Base-by-base conservation (phyloP, 2,888 invertebrate species). In the Platycnemis pennipes region DNA sequence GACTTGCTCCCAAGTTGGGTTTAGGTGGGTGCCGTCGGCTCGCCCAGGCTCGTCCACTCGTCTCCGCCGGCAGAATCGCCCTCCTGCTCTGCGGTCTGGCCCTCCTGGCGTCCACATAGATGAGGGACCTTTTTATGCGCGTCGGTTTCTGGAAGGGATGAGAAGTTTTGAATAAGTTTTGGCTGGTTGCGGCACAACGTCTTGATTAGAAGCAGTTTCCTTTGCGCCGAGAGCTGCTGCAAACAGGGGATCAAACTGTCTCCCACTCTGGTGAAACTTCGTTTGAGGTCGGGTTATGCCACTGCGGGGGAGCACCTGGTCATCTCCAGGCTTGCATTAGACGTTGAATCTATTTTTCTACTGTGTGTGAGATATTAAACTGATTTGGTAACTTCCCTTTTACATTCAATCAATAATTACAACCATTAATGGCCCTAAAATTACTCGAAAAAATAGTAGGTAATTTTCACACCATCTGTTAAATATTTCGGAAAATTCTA, bases 81-180 rank as follows among this genome's bases (percentile, higher is more conserved):
- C n/a, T n/a, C 37, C 77, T 77, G 37, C 37, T 37, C 77, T 77
- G 77, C 77, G 77, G 77, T 77, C 77, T 37, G 77, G 77, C 77
- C 77, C 37, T 37, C 31, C 77, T 13, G 4, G 77, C 77, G 77
- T 77, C 77, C 77, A 11, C 77, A 77, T 37, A 31, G 77, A 77
- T 77, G 77, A 77, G 37, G 77, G 77, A 11, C 13, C 31, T 37
- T 37, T 77, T 77, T 77, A 77, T 37, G 77, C 8, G 37, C 77
- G 31, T 37, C 31, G 77, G 77, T 77, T 77, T 77, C 77, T 77
- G 77, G 77, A 77, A 77, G 37, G 46, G 91, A 44, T 56, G 91
- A 63, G 63, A 91, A 91, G 91, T 91, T 91, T 91, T 91, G 91
- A 63, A 91, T 91, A 91, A 91, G 91, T 91, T 91, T 91, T 26